phyloP scores from a whole-genome alignment of 1,140 invertebrate species.

The Micrasema longulum region DNA sequence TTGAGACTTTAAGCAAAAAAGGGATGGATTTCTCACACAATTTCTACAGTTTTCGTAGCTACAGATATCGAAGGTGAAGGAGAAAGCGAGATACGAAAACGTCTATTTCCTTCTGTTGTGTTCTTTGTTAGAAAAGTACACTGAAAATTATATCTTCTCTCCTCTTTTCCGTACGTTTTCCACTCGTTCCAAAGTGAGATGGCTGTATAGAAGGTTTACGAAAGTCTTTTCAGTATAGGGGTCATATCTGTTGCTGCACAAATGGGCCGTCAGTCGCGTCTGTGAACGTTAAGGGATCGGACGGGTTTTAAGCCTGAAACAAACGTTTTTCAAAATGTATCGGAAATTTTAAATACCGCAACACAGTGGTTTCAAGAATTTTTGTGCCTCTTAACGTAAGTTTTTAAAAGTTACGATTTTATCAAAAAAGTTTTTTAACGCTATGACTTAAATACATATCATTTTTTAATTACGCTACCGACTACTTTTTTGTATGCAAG shows the following conservation, averaged over 20 bases:
- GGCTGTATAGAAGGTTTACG: background rate
- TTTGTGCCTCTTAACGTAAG: too few relatives aligned
- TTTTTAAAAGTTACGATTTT: too few relatives aligned
- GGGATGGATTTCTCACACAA: constrained; percentile 11
- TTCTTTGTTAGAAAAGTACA: background rate
- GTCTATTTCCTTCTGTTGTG: constrained; percentile 23
- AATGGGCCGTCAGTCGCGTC: constrained; percentile 43
- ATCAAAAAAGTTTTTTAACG: too few relatives aligned
- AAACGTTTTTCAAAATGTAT: background rate
- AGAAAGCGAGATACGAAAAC: constrained; percentile 19
- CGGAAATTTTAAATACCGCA: constrained; percentile 8
- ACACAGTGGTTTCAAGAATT: too few relatives aligned
- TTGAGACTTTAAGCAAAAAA: background rate
- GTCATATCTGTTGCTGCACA: constrained; percentile 48
- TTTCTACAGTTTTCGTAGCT: constrained; percentile 22
- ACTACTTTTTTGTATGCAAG: too few relatives aligned
- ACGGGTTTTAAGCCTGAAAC: background rate
- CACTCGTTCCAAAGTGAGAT: constrained; percentile 11
- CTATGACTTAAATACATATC: too few relatives aligned
- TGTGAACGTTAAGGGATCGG: constrained; percentile 21
- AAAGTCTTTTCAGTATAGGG: constrained; percentile 19
- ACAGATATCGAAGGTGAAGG: constrained; percentile 7
- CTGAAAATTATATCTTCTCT: background rate
- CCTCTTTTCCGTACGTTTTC: background rate
- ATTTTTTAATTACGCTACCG: too few relatives aligned